Conservation (phyloP, 1,140 invertebrate species). For the Drosophila saltans region DNA sequence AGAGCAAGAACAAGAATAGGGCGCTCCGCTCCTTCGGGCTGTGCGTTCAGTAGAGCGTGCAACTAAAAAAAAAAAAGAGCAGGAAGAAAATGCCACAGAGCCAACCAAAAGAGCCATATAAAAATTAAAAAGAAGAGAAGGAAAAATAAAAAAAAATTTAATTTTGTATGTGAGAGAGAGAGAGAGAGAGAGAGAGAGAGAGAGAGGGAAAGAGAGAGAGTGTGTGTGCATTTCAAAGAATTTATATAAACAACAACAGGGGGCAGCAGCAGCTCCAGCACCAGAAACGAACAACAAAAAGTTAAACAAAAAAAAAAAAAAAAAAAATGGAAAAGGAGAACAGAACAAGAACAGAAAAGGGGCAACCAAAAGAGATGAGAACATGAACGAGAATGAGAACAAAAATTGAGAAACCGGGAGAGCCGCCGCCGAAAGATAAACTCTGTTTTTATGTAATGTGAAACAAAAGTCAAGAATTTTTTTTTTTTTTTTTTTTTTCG, state of each 20-base stretch:
- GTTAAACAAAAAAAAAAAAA: neutral
- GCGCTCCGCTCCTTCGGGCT: constrained; percentile 45
- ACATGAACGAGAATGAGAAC: neutral
- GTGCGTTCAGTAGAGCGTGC: constrained; percentile 64
- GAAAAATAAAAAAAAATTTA: constrained; percentile 45
- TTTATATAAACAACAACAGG: constrained; percentile 71
- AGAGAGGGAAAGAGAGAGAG: too few relatives aligned
- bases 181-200: too few relatives aligned
- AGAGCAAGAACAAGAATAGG: constrained; percentile 28
- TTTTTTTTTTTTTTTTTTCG: constrained; percentile 9
- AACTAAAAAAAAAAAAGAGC: constrained; percentile 56
- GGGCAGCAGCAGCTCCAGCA: neutral
- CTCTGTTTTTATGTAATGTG: constrained; percentile 66
- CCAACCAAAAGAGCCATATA: constrained; percentile 67
- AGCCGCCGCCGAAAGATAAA: constrained; percentile 61
- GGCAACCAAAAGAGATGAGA: constrained; percentile 8
- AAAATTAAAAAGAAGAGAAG: constrained; percentile 62
- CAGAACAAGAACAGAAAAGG: constrained; percentile 8
- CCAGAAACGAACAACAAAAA: too few relatives aligned
- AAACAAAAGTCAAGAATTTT: constrained; percentile 78
- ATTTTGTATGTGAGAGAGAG: constrained; percentile 64
- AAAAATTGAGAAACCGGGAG: constrained; percentile 28
- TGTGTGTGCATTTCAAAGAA: constrained; percentile 76
- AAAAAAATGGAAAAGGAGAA: neutral
- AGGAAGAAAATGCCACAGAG: constrained; percentile 75